These are phyloP conservation scores for Ennomos fuscantarius DNA, from an alignment of 2,888 invertebrate genomes.

Conservation along the genomic window DNA sequence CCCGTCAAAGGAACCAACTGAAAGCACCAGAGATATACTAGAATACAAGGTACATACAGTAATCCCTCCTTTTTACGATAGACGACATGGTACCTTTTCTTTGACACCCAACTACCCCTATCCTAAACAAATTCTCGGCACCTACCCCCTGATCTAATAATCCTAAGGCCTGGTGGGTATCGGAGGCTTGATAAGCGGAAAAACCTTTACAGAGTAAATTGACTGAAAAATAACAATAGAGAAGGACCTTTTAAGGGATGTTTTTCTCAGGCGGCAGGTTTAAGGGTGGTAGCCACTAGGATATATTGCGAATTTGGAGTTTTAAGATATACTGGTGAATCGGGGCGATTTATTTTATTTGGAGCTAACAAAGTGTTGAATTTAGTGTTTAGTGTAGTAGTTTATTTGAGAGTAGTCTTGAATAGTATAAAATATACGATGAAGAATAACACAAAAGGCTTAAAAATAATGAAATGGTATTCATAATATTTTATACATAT, in stretches of 20 bases:
- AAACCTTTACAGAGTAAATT: conserved; percentile 42
- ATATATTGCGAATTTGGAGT: background rate
- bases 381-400: too few species aligned
- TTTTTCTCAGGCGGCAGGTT: conserved; percentile 33
- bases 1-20: too few species aligned
- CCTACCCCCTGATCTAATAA: conserved; percentile 19
- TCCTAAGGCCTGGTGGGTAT: conserved; percentile 13
- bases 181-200: conserved; percentile 29
- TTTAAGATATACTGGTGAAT: background rate
- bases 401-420: too few species aligned
- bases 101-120: conserved; percentile 3
- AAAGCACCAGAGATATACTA: too few species aligned
- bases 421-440: too few species aligned
- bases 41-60: too few species aligned
- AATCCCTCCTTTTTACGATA: background rate
- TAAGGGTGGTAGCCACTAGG: conserved; percentile 16
- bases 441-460: too few species aligned
- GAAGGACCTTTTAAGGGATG: conserved; percentile 39
- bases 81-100: background rate
- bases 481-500: too few species aligned
- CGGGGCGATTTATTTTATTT: too few species aligned
- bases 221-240: conserved; percentile 49
- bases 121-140: conserved; percentile 38
- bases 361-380: too few species aligned
- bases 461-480: too few species aligned